Base-by-base conservation (phyloP, 1,140 invertebrate genomes). In the Aleiodes sp. region DNA sequence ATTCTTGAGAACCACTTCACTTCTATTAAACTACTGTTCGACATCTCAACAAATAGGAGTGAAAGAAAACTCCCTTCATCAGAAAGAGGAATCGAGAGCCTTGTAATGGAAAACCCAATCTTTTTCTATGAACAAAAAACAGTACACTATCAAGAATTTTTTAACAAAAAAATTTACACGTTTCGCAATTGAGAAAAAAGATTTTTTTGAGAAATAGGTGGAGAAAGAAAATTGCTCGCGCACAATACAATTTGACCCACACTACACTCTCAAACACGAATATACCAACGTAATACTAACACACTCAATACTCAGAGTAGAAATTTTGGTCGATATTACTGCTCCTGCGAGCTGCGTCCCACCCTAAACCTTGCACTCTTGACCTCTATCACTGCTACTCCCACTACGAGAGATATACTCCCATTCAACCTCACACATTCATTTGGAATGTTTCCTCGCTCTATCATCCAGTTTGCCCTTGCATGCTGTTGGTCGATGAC, bases 251-350 rank as follows among this genome's bases (percentile, higher is more conserved):
- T 61, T 60, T 69, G 43, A 3, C 26, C 12, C 14, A 52, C n/a
- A 46, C 24, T 33, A 57, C 33, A 56, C 52, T 64, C 2, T 37
- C 9, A 43, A 14, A 9, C 10, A 35, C 19, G 21, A 19, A 12
- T 19, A 65, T n/a, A 31, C 62, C 31, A 16, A 31, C n/a, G n/a
- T 14, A 65, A 8, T n/a, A 64, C 37, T 26, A 19, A 64, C 16
- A 37, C 14, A 62, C 2, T 72, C 73, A 67, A 76, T 77, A 14
- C 21, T n/a, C 14, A 14, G 33, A 59, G 52, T 37, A 12, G 31
- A 35, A 68, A n/a, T n/a, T 60, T 56, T 78, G 78, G 82, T 85
- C 84, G 83, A 86, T 86, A 82, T 82, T 80, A 80, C 83, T 80
- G 82, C 84, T 84, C 82, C 84, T 86, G 81, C 82, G 80, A 68